Conservation (phyloP, 2,797 vertebrate species). For the Oreortyx pictus region DNA sequence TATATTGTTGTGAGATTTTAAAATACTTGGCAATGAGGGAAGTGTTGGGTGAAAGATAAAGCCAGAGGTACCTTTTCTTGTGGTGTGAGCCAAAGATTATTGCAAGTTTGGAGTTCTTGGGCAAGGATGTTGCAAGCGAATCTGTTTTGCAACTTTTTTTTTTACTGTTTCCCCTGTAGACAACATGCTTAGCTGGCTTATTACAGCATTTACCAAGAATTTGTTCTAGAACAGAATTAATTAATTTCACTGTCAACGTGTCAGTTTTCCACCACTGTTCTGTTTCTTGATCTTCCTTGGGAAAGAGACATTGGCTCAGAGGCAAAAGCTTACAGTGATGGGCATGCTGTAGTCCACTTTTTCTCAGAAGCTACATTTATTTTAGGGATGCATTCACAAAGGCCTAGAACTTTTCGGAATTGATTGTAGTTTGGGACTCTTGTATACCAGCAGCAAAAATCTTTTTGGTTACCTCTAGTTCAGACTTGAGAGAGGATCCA, state of each 20-base stretch:
- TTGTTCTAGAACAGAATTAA: constrained; percentile 25
- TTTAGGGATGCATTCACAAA: neutral
- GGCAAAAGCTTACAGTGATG: neutral
- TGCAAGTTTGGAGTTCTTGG: constrained; percentile 7
- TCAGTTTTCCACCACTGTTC: neutral
- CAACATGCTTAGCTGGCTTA: constrained; percentile 24
- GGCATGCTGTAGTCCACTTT: neutral
- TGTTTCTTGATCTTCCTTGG: neutral
- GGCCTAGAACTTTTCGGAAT: neutral
- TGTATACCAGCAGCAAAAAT: neutral
- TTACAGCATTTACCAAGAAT: constrained; percentile 54
- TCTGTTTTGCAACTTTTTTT: constrained; percentile 23
- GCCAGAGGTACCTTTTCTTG: neutral
- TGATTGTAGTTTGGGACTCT: neutral
- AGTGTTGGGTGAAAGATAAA: neutral
- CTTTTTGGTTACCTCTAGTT: neutral
- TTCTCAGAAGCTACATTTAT: neutral
- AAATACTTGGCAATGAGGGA: neutral
- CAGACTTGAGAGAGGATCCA: neutral
- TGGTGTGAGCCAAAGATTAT: neutral
- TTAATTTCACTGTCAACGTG: constrained; percentile 4
- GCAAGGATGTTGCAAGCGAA: constrained; percentile 6
- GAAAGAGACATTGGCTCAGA: neutral
- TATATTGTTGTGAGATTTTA: neutral
- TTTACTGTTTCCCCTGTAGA: constrained; percentile 29